These are phyloP conservation scores for Eulithis testata DNA, from an alignment of 2,888 invertebrate species.

Conservation along the genomic window DNA sequence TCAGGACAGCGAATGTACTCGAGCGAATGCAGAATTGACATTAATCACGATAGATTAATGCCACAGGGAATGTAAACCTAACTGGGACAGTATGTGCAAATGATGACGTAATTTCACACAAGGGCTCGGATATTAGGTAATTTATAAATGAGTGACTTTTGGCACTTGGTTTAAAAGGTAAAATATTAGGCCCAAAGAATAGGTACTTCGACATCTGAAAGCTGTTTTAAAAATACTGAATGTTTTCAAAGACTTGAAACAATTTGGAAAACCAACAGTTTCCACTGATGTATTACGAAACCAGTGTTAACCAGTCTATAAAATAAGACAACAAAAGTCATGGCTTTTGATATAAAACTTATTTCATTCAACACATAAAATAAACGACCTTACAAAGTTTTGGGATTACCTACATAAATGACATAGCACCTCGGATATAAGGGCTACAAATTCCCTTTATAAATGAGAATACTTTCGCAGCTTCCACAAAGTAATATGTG, in stretches of 20 bases:
- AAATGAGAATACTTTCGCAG: conserved; percentile 32
- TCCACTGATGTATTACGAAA: not conserved
- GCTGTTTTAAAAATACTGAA: not conserved
- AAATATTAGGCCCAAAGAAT: not conserved
- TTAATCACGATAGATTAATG: conserved; percentile 60
- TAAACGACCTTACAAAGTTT: conserved; percentile 19
- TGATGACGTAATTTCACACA: conserved; percentile 34
- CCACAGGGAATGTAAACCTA: conserved; percentile 43
- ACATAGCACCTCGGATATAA: conserved; percentile 25
- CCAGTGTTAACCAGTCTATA: not conserved
- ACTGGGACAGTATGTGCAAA: conserved; percentile 31
- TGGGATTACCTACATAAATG: conserved; percentile 26
- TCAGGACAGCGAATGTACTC: conserved; percentile 62
- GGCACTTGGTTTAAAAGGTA: not conserved
- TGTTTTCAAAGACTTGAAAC: not conserved
- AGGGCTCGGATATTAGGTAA: conserved; percentile 32
- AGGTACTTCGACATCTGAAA: not conserved
- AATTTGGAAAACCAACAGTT: not conserved
- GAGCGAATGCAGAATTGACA: conserved; percentile 55
- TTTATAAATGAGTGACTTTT: conserved; percentile 23
- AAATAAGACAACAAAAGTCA: not conserved
- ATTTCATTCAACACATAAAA: conserved; percentile 13
- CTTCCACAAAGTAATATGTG: conserved; percentile 1
- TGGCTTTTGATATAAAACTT: conserved; percentile 1
- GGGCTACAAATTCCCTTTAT: conserved; percentile 27